Percentiles rank a stretch among this genome's conserved stretches.
Evolutionary conservation across 1,140 invertebrate genomes (phyloP).

Genomic region (Eueides isabella): DNA sequence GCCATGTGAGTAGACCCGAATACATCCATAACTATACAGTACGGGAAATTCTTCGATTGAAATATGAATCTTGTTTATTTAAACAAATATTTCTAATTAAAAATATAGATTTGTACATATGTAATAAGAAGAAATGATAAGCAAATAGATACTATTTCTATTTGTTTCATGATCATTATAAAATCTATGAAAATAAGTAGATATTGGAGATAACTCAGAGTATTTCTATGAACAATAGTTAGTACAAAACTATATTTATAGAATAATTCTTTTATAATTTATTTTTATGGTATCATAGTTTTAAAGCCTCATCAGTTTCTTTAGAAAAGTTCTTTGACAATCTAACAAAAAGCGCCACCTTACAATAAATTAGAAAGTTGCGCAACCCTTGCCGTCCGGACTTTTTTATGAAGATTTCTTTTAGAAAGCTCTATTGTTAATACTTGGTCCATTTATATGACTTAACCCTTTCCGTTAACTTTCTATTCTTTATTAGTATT

Average conservation of each 20-base stretch:
- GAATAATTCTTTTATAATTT: slow-evolving; percentile 1
- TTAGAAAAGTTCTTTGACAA: slow-evolving; percentile 56
- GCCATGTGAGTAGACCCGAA: slow-evolving; percentile 38
- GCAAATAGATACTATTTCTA: not conserved
- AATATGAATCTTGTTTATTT: slow-evolving; percentile 13
- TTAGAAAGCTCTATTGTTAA: slow-evolving; percentile 66
- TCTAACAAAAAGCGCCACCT: slow-evolving; percentile 60
- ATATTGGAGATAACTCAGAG: not conserved
- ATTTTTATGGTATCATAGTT: slow-evolving; percentile 44
- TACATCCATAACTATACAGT: slow-evolving; percentile 1
- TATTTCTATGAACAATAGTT: not conserved
- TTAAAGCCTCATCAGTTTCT: slow-evolving; percentile 71
- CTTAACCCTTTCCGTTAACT: slow-evolving; percentile 65
- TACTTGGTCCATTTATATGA: slow-evolving; percentile 54
- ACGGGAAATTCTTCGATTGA: not conserved
- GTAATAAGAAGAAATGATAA: not conserved
- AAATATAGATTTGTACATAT: slow-evolving; percentile 11
- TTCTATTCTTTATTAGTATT: slow-evolving; percentile 7
- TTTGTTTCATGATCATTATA: not conserved
- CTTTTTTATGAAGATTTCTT: slow-evolving; percentile 62
- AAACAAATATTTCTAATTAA: not conserved
- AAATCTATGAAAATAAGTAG: not conserved
- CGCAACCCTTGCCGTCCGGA: slow-evolving; percentile 70
- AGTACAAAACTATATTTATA: not conserved
- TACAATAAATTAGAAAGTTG: slow-evolving; percentile 80